Evolutionary conservation across 2,113 vertebrate genomes (phyloP), one percentile per base, ranked within the genome.

Genomic region (Nycticebus coucang): DNA sequence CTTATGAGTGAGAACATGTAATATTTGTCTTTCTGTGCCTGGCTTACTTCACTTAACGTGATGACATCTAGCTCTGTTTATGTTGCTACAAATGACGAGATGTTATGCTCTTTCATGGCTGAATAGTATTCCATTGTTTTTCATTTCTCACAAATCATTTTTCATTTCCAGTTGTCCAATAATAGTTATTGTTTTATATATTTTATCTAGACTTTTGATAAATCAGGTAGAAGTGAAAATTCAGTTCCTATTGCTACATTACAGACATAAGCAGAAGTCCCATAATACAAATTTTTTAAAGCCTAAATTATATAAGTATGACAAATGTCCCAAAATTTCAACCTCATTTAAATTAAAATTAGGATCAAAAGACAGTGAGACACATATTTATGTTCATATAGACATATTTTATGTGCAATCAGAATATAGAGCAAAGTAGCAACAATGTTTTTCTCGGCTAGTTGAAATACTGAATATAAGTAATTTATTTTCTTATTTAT

Each of bases 281-380:
- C 69, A 28, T 45, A 86, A 64, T 22, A 5, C 19, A 82, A 90
- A 89, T 72, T 74, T 78, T 50, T 10, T 50, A 9, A 50, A 2
- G 57, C 24, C 28, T 88, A 77, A 91, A 75, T 93, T 80, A 69
- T 68, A 4, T 37, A 78, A 8, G 7, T 7, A 72, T 88, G 33
- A 94, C 2, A 78, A 75, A 71, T 50, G 15, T 69, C 28, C 37
- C 53, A 0, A 57, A 97, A 50, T 81, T 93, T 94, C 68, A 87
- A 35, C 59, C 30, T 87, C 45, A 88, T 28, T 96, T 21, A 60
- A 82, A 83, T 95, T 69, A 91, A 95, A 96, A 71, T 72, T 7
- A 66, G n/a, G 5, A 93, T 50, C 45, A 50, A 50, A 10, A 89
- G 19, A 35, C 50, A 45, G 24, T 59, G 2, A 17, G 4, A 21